These are phyloP conservation scores for Mirounga angustirostris DNA, from an alignment of 2,113 vertebrate genomes.

Conservation along the genomic window DNA sequence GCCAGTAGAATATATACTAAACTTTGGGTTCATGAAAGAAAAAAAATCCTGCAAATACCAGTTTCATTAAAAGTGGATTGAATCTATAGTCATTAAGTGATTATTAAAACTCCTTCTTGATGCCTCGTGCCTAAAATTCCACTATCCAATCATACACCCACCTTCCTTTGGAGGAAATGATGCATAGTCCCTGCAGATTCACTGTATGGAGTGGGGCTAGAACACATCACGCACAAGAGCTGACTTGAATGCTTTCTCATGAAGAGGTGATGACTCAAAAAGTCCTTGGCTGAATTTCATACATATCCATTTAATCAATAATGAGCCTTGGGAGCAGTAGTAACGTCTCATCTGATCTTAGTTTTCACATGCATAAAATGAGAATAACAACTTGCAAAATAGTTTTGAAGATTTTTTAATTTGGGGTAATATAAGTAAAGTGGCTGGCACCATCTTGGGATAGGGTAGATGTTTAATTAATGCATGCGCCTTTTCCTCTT, in stretches of 20 bases:
- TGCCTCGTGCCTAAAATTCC: not conserved
- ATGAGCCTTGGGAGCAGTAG: not conserved
- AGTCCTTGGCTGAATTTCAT: not conserved
- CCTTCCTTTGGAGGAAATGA: not conserved
- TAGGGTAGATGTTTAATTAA: not conserved
- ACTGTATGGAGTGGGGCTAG: not conserved
- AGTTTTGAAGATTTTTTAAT: not conserved
- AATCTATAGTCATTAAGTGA: not conserved
- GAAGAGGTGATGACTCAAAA: not conserved
- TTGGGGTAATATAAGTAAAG: not conserved
- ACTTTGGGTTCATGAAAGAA: not conserved
- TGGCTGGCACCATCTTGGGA: not conserved
- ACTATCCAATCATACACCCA: accelerated
- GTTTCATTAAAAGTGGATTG: not conserved
- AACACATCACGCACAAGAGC: no score
- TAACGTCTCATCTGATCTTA: not conserved
- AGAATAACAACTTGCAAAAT: not conserved
- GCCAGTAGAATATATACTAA: not conserved
- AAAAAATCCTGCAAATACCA: not conserved
- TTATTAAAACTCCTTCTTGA: not conserved
- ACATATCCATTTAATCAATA: not conserved
- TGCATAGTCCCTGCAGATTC: not conserved
- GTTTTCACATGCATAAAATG: not conserved
- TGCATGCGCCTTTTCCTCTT: not conserved
- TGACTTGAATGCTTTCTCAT: not conserved